Conservation (phyloP, 2,113 vertebrate species). For the Scomber japonicus region DNA sequence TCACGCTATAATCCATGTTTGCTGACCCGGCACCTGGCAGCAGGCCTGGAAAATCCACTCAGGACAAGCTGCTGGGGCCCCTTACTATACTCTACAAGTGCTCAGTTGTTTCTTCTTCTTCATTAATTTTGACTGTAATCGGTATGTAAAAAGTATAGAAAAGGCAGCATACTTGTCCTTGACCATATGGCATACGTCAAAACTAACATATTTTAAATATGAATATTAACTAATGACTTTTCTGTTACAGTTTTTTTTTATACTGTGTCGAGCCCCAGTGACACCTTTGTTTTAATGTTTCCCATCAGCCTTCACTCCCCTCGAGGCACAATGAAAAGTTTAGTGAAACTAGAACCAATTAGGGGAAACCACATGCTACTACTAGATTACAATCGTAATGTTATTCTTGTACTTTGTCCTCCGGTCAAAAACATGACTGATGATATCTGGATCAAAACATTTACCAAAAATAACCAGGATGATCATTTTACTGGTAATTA, state of each 20-base stretch:
- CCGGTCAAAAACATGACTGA: too few species aligned
- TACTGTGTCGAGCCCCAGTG: too few species aligned
- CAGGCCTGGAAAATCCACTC: conserved; percentile 14
- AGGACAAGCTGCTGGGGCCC: not conserved
- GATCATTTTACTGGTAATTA: too few species aligned
- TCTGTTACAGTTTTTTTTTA: too few species aligned
- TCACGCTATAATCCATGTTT: conserved; percentile 5
- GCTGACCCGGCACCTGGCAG: conserved; percentile 19
- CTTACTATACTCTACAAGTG: not conserved
- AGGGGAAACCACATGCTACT: not conserved
- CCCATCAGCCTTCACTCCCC: not conserved
- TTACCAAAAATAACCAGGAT: too few species aligned
- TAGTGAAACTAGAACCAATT: not conserved
- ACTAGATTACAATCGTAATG: not conserved
- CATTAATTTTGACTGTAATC: not conserved
- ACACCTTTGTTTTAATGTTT: too few species aligned
- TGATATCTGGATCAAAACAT: too few species aligned
- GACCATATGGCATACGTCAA: too few species aligned
- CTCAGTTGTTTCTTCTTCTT: not conserved
- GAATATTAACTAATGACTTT: too few species aligned
- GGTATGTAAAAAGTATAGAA: not conserved
- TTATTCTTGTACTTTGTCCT: too few species aligned
- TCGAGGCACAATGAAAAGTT: not conserved
- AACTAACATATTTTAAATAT: too few species aligned
- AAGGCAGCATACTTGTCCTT: not conserved